Evolutionary conservation across 2,113 vertebrate species (phyloP), one percentile per base, ranked within the genome.

Genomic region (Ardeotis arabs): DNA sequence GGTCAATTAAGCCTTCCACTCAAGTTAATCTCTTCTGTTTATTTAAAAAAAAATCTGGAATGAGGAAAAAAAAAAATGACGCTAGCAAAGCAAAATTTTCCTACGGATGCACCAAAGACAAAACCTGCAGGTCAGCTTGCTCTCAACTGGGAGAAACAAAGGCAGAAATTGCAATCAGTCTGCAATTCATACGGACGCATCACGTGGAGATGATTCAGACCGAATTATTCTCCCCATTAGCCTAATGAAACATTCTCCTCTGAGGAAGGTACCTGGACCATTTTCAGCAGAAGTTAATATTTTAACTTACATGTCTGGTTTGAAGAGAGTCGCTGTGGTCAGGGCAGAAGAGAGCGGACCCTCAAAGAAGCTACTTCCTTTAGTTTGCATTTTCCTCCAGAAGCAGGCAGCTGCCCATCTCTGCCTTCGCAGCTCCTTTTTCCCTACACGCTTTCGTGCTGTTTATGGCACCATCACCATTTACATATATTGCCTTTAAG

Each of bases 151-250:
- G 64, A 75, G 74, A 87, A 92, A 37, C 82, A 68, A 33, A 77
- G 27, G 72, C 95, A 95, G 90, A 92, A 89, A 94, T 9, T 78
- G 92, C 90, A 94, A 93, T 90, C 80, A 94, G 86, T 33, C 84
- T 92, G 90, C 86, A 68, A 72, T 96, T 96, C 86, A 95, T 37
- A 84, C 0, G 13, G 56, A 49, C 60, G 39, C 68, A 95, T 75
- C 86, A 85, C 10, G 0, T 82, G 84, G 50, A 76, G 37, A 93
- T 80, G 79, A 96, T 78, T 95, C 86, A 95, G 52, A 59, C 15
- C 0, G 0, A 76, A 82, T 58, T 83, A 39, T 39, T 39, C 39
- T 39, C 39, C 39, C 9, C 9, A 39, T 39, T 39, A 75, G 79
- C 64, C 85, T 87, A 64, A 75, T 12, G 69, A 81, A 89, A 79